phyloP scores from a whole-genome alignment of 1,140 invertebrate genomes.

The Drosophila athabasca region DNA sequence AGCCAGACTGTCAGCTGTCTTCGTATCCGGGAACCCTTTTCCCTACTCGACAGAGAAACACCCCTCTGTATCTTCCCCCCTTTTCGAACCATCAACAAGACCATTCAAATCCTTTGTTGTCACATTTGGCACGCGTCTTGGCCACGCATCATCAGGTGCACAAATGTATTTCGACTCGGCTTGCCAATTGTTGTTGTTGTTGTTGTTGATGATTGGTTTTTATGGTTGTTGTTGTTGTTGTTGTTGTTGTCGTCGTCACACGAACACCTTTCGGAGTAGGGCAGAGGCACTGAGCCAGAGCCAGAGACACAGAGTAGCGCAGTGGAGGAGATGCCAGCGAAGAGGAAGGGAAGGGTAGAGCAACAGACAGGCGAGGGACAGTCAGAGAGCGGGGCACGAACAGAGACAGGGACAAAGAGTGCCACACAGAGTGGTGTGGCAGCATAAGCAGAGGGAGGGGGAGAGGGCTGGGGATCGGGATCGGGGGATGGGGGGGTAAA shows the following conservation, averaged over 20 bases:
- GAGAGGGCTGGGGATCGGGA: too few relatives aligned
- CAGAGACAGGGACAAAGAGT: too few relatives aligned
- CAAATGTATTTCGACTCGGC: constrained; percentile 29
- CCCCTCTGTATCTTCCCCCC: background rate
- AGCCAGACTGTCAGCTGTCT: constrained; percentile 23
- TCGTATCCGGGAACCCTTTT: background rate
- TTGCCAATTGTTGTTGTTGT: constrained; percentile 31
- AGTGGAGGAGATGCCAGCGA: background rate
- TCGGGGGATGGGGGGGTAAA: background rate
- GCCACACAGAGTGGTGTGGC: too few relatives aligned
- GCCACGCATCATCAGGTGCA: constrained; percentile 69
- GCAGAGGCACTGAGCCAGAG: constrained; percentile 31
- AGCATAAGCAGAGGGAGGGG: too few relatives aligned
- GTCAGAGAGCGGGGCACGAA: too few relatives aligned
- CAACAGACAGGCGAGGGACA: too few relatives aligned
- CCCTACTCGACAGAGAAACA: background rate
- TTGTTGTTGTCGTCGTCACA: constrained; percentile 54
- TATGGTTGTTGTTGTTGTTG: constrained; percentile 53
- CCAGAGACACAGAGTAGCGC: background rate
- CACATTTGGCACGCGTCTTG: constrained; percentile 76
- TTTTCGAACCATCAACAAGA: constrained; percentile 26
- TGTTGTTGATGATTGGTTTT: constrained; percentile 49
- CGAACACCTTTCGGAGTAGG: constrained; percentile 44
- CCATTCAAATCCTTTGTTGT: constrained; percentile 57
- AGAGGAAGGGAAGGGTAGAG: background rate